phyloP scores from a whole-genome alignment of 2,888 invertebrate species.

The Drosophila affinis region DNA sequence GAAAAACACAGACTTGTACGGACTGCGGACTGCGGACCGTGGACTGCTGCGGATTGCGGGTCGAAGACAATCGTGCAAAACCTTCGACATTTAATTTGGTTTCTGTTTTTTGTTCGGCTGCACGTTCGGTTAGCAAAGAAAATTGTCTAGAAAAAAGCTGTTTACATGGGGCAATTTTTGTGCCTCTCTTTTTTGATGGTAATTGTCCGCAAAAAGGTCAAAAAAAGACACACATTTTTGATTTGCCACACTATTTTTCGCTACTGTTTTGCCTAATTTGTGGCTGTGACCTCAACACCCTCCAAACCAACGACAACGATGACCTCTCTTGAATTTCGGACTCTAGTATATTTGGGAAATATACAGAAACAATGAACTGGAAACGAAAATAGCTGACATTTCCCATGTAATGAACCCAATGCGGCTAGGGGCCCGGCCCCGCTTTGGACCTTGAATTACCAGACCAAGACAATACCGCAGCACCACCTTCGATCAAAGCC shows the following conservation, averaged over 20 bases:
- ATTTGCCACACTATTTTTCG: conserved; percentile 48
- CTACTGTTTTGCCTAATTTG: conserved; percentile 50
- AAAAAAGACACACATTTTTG: conserved; percentile 38
- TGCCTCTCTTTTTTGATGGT: conserved; percentile 52
- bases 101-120: conserved; percentile 44
- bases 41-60: conserved; percentile 4
- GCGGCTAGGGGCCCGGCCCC: conserved; percentile 59
- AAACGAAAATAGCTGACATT: conserved; percentile 55
- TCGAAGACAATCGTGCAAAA: conserved; percentile 72
- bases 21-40: conserved; percentile 9
- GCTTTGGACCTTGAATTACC: conserved; percentile 62
- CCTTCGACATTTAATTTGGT: conserved; percentile 78
- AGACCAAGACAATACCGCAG: conserved; percentile 54
- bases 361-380: conserved; percentile 42
- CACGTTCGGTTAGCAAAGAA: conserved; percentile 68
- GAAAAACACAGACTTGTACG: conserved; percentile 38
- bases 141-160: conserved; percentile 54
- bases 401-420: conserved; percentile 59
- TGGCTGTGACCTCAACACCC: conserved; percentile 71
- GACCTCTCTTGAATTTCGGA: conserved; percentile 64
- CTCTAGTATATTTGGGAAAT: conserved; percentile 61
- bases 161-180: conserved; percentile 52
- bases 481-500: conserved; percentile 36
- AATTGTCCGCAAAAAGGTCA: conserved; percentile 74
- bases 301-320: conserved; percentile 37